These are phyloP conservation scores for Erpetoichthys calabaricus DNA, from an alignment of 2,797 vertebrate species.

Conservation along the genomic window DNA sequence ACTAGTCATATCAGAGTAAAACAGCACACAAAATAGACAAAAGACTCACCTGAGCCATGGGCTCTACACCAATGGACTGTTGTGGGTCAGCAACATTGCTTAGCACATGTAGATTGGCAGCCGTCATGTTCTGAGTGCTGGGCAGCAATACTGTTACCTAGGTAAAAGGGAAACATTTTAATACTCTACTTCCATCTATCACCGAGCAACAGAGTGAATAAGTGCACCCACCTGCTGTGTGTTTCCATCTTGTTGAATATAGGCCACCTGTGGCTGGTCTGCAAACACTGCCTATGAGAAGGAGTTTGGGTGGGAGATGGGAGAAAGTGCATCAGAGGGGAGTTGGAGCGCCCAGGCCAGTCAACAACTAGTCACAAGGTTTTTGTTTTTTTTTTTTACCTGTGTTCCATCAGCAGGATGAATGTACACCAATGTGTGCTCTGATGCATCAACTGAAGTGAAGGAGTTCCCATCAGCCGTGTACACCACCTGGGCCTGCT, in stretches of 20 bases:
- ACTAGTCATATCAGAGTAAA: too few relatives aligned
- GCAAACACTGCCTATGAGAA: constrained; percentile 73
- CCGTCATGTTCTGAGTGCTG: constrained; percentile 73
- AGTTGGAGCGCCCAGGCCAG: too few relatives aligned
- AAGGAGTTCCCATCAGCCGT: constrained; percentile 83
- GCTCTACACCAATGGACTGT: constrained; percentile 60
- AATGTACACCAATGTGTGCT: constrained; percentile 94
- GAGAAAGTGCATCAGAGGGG: too few relatives aligned
- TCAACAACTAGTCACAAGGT: background rate
- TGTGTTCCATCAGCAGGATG: constrained; percentile 85
- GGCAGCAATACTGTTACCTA: constrained; percentile 78
- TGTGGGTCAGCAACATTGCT: constrained; percentile 68
- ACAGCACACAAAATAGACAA: too few relatives aligned
- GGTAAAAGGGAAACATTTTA: background rate
- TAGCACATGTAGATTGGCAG: constrained; percentile 71
- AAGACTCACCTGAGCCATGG: constrained; percentile 59
- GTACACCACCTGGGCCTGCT: constrained; percentile 82
- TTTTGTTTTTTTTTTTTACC: constrained; percentile 42
- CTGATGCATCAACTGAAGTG: constrained; percentile 83
- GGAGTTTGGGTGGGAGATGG: too few relatives aligned
- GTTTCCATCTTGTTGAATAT: constrained; percentile 88
- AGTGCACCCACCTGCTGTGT: constrained; percentile 87
- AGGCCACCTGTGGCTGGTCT: constrained; percentile 89
- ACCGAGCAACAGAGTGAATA: too few relatives aligned
- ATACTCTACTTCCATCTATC: too few relatives aligned